A percentile compares a stretch with the other conserved stretches of the same genome.
phyloP scores from a whole-genome alignment of 2,888 invertebrate genomes.

The Liodrosophila aerea region DNA sequence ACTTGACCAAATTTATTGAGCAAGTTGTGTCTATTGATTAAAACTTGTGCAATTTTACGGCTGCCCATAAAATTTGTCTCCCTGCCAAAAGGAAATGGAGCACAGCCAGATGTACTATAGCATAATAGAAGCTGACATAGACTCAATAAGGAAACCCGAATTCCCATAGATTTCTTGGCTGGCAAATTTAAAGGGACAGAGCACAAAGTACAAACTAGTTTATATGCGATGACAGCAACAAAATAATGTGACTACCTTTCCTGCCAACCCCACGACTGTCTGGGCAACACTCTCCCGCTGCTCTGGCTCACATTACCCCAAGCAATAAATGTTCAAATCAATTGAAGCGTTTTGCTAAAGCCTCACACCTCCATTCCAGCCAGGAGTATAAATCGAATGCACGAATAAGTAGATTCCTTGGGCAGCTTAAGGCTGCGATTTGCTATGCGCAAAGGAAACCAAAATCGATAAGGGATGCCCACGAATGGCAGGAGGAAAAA shows the following conservation, averaged over 20 bases:
- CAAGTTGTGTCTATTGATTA: constrained; percentile 47
- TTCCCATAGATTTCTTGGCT: constrained; percentile 45
- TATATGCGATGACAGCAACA: constrained; percentile 59
- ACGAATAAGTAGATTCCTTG: constrained; percentile 55
- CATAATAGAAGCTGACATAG: constrained; percentile 35
- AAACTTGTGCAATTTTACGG: constrained; percentile 49
- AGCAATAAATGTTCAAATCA: constrained; percentile 79
- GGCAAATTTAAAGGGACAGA: constrained; percentile 45
- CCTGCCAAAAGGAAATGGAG: constrained; percentile 25
- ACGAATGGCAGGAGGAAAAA: too few relatives aligned
- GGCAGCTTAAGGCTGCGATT: constrained; percentile 67
- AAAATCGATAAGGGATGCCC: constrained; percentile 66
- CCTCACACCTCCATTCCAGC: constrained; percentile 48
- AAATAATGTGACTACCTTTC: constrained; percentile 67
- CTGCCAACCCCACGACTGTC: constrained; percentile 35
- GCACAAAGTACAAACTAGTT: constrained; percentile 63
- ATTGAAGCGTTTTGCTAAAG: constrained; percentile 76
- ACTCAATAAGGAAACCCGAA: constrained; percentile 35
- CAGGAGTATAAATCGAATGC: constrained; percentile 42
- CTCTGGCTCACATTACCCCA: constrained; percentile 57
- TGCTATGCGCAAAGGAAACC: constrained; percentile 47
- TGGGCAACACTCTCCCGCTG: constrained; percentile 44
- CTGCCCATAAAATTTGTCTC: constrained; percentile 43
- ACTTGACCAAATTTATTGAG: constrained; percentile 3
- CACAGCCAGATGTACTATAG: too few relatives aligned